Conservation (phyloP, 2,113 vertebrate species). For the Thalassoma bifasciatum region DNA sequence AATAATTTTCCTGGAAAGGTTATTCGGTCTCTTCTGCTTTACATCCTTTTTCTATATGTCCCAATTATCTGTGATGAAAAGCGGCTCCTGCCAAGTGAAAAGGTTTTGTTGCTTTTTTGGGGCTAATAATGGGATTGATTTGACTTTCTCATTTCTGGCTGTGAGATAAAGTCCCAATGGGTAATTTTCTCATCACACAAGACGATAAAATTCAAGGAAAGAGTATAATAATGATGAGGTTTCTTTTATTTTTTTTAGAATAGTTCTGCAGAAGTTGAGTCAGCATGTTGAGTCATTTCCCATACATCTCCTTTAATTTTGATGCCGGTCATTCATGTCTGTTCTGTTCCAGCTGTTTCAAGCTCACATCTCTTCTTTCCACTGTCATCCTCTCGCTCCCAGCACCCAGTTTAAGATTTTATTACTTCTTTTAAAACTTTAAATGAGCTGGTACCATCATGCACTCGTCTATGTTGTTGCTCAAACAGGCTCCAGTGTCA, state of each 20-base stretch:
- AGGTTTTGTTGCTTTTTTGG: slow-evolving; percentile 48
- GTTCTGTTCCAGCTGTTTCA: too few relatives aligned
- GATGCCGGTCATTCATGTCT: too few relatives aligned
- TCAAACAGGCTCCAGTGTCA: too few relatives aligned
- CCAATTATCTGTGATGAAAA: slow-evolving; percentile 62
- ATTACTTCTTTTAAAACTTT: too few relatives aligned
- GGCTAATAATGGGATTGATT: slow-evolving; percentile 50
- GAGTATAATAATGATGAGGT: slow-evolving; percentile 12
- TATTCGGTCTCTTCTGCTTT: slow-evolving; percentile 28
- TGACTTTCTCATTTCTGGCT: slow-evolving; percentile 31
- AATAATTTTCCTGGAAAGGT: slow-evolving; percentile 53
- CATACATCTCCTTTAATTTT: too few relatives aligned
- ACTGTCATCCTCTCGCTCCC: too few relatives aligned
- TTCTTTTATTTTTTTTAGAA: not conserved
- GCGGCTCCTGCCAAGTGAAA: slow-evolving; percentile 48
- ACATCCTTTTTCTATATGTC: slow-evolving; percentile 40
- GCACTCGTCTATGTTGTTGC: too few relatives aligned
- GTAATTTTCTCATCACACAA: slow-evolving; percentile 22
- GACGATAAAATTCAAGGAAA: slow-evolving; percentile 7
- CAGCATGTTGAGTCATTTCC: not conserved
- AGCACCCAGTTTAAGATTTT: too few relatives aligned
- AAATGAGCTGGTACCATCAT: too few relatives aligned
- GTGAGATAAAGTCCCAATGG: slow-evolving; percentile 23
- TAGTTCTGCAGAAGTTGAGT: not conserved
- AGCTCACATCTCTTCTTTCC: too few relatives aligned